Evolutionary conservation across 2,113 vertebrate genomes (phyloP).

Genomic region (Haplotaxodon microlepis): DNA sequence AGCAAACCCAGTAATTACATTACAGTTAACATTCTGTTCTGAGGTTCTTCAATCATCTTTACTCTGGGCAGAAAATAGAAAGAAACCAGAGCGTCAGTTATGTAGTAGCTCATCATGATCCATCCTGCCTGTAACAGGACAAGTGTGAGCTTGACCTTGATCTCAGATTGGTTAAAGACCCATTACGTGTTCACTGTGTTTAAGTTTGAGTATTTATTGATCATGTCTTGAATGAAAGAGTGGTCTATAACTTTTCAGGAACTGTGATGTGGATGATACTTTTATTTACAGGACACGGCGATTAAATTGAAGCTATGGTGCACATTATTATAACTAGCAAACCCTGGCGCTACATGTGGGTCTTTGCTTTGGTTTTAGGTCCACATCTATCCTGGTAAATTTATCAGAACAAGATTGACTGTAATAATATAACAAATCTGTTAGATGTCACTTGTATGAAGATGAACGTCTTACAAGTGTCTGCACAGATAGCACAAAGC

Average conservation of each 20-base stretch:
- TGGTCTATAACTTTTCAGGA: background rate
- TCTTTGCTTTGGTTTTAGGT: background rate
- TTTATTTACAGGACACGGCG: background rate
- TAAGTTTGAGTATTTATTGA: background rate
- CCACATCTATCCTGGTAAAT: background rate
- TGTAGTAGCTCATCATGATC: background rate
- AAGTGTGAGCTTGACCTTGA: background rate
- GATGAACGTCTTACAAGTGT: background rate
- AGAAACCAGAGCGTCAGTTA: background rate
- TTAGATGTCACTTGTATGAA: background rate
- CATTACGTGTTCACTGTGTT: background rate
- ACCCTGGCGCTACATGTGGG: background rate
- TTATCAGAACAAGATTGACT: background rate
- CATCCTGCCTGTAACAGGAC: background rate
- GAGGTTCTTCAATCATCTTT: background rate
- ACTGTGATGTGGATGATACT: background rate
- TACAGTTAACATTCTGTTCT: background rate
- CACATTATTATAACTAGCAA: background rate
- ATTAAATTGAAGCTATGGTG: background rate
- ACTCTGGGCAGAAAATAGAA: background rate
- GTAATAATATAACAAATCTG: background rate
- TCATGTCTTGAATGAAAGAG: background rate
- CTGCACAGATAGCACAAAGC: background rate
- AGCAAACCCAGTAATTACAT: background rate
- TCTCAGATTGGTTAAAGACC: background rate